A percentile compares a stretch with the other conserved stretches of the same genome.
Conservation (phyloP, 2,113 vertebrate genomes). For the Xenopus laevis region DNA sequence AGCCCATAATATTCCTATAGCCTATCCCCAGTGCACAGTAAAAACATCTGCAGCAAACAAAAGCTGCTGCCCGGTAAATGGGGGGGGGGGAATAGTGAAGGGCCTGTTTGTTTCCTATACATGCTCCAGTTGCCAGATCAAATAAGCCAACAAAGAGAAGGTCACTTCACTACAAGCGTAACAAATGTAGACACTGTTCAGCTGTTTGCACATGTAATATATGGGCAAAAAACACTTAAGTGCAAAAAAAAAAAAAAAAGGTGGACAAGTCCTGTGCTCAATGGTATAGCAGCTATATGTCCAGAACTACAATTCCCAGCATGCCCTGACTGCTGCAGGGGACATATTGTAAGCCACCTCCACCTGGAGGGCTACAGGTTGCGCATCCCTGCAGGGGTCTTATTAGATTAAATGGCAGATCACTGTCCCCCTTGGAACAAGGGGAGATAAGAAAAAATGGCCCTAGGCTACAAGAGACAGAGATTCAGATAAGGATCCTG, state of each 20-base stretch:
- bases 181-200: not conserved
- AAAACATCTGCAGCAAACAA: slow-evolving; percentile 1
- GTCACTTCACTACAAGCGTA: not conserved
- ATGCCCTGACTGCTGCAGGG: not conserved
- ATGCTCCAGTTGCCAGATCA: not conserved
- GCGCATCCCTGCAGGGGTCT: too few species aligned
- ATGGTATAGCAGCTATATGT: not conserved
- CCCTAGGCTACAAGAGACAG: not conserved
- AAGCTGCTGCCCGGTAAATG: not conserved
- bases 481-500: not conserved
- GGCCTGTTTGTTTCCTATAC: slow-evolving; percentile 2
- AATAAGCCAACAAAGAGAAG: not conserved
- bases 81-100: not conserved
- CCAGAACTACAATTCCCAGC: not conserved
- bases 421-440: not conserved
- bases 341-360: too few species aligned
- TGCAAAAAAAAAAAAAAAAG: too few species aligned
- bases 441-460: slow-evolving; percentile 2
- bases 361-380: too few species aligned
- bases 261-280: too few species aligned
- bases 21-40: too few species aligned
- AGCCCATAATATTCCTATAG: too few species aligned
- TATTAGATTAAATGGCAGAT: not conserved
- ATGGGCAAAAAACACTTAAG: too few species aligned
- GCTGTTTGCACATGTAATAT: not conserved